Base-by-base conservation (phyloP, 1,140 invertebrate species). In the Calliphora vicina region DNA sequence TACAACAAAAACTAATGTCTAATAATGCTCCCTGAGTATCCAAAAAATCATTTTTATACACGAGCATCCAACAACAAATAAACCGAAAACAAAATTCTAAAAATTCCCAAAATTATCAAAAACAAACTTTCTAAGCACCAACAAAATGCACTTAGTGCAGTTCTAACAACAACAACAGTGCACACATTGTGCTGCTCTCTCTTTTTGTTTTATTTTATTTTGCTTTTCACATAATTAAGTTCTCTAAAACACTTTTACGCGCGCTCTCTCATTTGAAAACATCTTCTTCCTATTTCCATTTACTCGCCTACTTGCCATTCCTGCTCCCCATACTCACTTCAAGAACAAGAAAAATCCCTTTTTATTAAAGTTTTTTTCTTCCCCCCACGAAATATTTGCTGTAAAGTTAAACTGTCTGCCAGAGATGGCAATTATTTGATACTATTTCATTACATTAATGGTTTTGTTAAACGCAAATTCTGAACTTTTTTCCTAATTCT, bases 1-100 rank as follows among this genome's bases (percentile, higher is more conserved):
- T n/a, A n/a, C n/a, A n/a, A 76, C 74, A 45, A 57, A 78, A 74
- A 42, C 78, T 35, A 35, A 67, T 35, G n/a, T 29, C 80, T 15
- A 43, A 61, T 35, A 61, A 35, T 81, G 25, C 50, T 50, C 57
- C 26, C 80, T 43, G 26, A 50, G 23, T 67, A 61, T 61, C 80
- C 57, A 67, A 29, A 67, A 45, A 67, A 81, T 25, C 17, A 67
- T 25, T 35, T 26, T 10, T 25, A 78, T n/a, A 78, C 27, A 0
- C n/a, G 15, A 35, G 15, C 27, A 26, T n/a, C 15, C 27, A 57
- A 57, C 15, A 50, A 8, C 72, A 35, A 6, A 74, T 13, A 74
- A 74, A 35, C 3, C 26, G 17, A n/a, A n/a, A n/a, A 35, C 35
- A 13, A 57, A 57, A 57, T 17, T 57, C n/a, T 25, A 23, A n/a